Evolutionary conservation across 2,888 invertebrate genomes (phyloP), one percentile per base, ranked within the genome.

Genomic region (Caenorhabditis virilis): DNA sequence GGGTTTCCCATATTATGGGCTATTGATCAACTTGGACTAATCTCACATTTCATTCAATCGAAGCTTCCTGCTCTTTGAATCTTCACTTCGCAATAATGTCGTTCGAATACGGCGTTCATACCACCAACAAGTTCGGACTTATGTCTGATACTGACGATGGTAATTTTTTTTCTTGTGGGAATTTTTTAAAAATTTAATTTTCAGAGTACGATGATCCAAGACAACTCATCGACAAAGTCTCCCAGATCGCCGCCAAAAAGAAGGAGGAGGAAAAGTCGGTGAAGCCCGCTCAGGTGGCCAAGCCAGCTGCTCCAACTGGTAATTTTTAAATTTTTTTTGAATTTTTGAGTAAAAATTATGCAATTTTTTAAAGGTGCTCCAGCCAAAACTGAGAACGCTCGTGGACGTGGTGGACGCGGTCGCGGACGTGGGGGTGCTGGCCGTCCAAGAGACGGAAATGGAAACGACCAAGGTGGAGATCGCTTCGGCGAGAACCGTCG

Each of bases 111-210:
- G 78, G 79, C 49, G 63, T 67, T 52, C 65, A 69, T 51, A 67
- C 72, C 22, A 69, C 76, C 65, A 79, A 79, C 73, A 78, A 78
- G 66, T 79, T 78, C 70, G 72, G 66, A 57, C 71, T 71, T 53
- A 60, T 72, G 53, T 74, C 74, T 55, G 72, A 74, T 53, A 59
- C 61, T 45, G 79, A 79, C 59, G 78, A 76, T 52, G 78, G 78
- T 78, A 36, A 65, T 61, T 69, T 23, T 45, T 65, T 25, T n/a
- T n/a, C n/a, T n/a, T n/a, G n/a, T n/a, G n/a, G n/a, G n/a, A n/a
- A n/a, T n/a, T n/a, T n/a, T n/a, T n/a, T n/a, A n/a, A n/a, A n/a
- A n/a, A n/a, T n/a, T n/a, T n/a, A n/a, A 56, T 56, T 63, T 76
- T 33, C 56, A 78, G 78, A 78, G 41, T 67, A 66, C 42, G 74